phyloP scores from a whole-genome alignment of 53 echinoderm and acorn worm genomes.

The Actinopyga echinites region DNA sequence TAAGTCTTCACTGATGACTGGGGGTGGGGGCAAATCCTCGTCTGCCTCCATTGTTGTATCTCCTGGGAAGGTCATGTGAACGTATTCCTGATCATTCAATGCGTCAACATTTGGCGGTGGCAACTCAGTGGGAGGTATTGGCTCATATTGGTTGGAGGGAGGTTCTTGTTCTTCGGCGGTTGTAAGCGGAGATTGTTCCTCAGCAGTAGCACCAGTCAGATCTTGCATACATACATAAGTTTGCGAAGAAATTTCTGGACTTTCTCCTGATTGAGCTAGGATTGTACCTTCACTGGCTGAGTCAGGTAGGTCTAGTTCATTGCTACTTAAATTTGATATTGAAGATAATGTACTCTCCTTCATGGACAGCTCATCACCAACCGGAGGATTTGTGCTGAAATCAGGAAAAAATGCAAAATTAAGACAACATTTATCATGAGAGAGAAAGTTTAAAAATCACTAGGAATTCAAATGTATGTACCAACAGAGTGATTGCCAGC shows the following conservation, averaged over 20 bases:
- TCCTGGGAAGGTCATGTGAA: no score
- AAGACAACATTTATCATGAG: not conserved
- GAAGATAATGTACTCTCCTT: conserved; percentile 16
- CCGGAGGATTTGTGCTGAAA: not conserved
- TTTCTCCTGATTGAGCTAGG: not conserved
- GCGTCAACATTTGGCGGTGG: no score
- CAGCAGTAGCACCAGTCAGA: no score
- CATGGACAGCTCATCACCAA: conserved; percentile 6
- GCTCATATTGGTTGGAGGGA: no score
- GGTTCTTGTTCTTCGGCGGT: no score
- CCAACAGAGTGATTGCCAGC: no score
- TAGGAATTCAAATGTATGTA: no score
- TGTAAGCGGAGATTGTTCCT: no score
- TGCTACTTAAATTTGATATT: not conserved
- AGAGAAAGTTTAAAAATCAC: not conserved
- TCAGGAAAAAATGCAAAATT: not conserved
- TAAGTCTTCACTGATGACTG: not conserved
- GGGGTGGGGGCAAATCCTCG: conserved; percentile 24
- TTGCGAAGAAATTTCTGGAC: not conserved
- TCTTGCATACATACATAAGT: no score
- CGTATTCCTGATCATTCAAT: no score
- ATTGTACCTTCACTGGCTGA: not conserved
- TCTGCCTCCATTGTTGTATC: conserved; percentile 1
- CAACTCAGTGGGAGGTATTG: no score
- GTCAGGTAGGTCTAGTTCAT: conserved; percentile 17